These are phyloP conservation scores for Pachyramphus minor DNA, from an alignment of 2,113 vertebrate genomes.

Conservation along the genomic window DNA sequence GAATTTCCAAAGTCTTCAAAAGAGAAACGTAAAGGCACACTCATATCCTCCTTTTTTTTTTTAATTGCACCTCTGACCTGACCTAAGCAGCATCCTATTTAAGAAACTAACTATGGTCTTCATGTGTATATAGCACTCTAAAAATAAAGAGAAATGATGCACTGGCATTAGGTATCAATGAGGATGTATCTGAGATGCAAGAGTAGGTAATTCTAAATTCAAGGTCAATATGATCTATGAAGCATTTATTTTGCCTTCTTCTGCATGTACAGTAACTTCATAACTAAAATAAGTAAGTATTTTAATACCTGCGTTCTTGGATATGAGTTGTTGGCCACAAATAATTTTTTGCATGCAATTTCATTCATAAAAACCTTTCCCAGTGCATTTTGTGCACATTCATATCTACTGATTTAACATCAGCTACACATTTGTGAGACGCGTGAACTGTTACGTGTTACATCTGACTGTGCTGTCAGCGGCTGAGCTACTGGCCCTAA, in stretches of 20 bases:
- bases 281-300: neutral
- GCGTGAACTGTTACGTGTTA: neutral
- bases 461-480: neutral
- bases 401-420: accelerated
- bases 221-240: neutral
- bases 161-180: neutral
- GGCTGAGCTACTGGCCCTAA: neutral
- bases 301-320: neutral
- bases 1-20: neutral
- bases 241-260: neutral
- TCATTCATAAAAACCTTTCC: neutral
- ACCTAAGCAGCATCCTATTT: neutral
- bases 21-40: neutral
- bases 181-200: neutral
- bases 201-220: neutral
- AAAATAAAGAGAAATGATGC: neutral
- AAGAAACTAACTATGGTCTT: neutral
- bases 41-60: neutral
- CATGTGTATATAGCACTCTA: neutral
- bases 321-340: neutral
- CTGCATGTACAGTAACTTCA: neutral
- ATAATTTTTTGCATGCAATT: neutral
- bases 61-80: neutral
- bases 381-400: neutral
- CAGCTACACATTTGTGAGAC: neutral